A percentile compares a stretch with the other conserved stretches of the same genome.
Evolutionary conservation across 2,113 vertebrate genomes (phyloP).

Genomic region (Heteronetta atricapilla): DNA sequence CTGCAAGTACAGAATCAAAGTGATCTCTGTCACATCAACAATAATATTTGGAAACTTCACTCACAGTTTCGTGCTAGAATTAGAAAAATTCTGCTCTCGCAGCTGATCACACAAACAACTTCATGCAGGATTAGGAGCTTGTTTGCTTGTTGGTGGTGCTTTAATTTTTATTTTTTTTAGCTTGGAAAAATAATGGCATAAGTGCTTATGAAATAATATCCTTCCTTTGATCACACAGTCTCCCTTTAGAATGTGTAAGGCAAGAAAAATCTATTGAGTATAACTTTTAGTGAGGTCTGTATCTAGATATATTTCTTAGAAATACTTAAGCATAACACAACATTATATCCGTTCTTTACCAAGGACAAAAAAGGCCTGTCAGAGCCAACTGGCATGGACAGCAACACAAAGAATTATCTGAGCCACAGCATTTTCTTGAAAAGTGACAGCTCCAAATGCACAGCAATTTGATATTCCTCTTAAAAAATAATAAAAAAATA

Average conservation of each 20-base stretch:
- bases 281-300: neutral
- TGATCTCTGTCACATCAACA: neutral
- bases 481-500: neutral
- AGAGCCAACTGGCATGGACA: conserved; percentile 43
- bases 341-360: conserved; percentile 16
- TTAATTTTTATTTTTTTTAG: neutral
- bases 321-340: conserved; percentile 34
- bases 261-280: conserved; percentile 4
- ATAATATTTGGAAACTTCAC: neutral
- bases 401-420: neutral
- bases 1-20: neutral
- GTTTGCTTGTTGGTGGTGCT: neutral
- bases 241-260: neutral
- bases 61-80: neutral
- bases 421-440: conserved; percentile 16
- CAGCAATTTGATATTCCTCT: neutral
- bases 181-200: neutral
- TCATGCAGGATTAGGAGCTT: neutral
- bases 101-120: neutral
- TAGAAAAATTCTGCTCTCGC: neutral
- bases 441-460: conserved; percentile 38
- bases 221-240: neutral
- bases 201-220: neutral
- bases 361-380: neutral
- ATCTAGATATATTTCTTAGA: conserved; percentile 41